phyloP scores from a whole-genome alignment of 1,140 invertebrate genomes.

The Drosophila pseudoobscura region DNA sequence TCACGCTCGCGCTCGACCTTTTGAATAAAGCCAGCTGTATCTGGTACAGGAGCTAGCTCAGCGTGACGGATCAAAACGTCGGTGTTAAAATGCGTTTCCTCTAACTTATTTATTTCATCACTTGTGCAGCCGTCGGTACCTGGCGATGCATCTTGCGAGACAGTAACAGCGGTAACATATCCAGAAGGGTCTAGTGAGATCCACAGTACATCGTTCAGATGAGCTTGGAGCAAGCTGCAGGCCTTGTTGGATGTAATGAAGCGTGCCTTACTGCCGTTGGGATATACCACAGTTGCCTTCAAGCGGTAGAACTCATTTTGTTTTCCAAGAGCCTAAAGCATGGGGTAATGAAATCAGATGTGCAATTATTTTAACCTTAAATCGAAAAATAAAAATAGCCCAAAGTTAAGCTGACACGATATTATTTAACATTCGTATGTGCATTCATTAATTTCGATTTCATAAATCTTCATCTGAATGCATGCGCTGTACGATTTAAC shows the following conservation, averaged over 20 bases:
- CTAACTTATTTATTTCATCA: slow-evolving; percentile 75
- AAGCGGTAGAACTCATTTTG: slow-evolving; percentile 91
- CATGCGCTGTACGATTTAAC: too few species aligned
- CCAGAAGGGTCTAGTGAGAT: slow-evolving; percentile 89
- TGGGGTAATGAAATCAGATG: too few species aligned
- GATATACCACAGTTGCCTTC: slow-evolving; percentile 87
- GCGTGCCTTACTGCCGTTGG: slow-evolving; percentile 87
- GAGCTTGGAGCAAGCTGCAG: slow-evolving; percentile 86
- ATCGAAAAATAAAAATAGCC: too few species aligned
- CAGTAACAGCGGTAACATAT: slow-evolving; percentile 87
- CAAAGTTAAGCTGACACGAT: too few species aligned
- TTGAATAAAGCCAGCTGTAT: slow-evolving; percentile 95
- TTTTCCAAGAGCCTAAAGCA: slow-evolving; percentile 86
- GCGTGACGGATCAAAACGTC: slow-evolving; percentile 89
- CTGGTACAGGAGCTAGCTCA: slow-evolving; percentile 91
- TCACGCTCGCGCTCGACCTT: slow-evolving; percentile 95
- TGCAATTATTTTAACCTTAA: too few species aligned
- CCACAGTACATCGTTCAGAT: slow-evolving; percentile 88
- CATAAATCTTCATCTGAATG: too few species aligned
- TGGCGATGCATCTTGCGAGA: slow-evolving; percentile 84
- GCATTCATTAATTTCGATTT: too few species aligned
- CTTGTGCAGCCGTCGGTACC: slow-evolving; percentile 83
- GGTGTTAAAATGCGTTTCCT: slow-evolving; percentile 87
- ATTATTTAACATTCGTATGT: too few species aligned
- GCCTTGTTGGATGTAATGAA: slow-evolving; percentile 93